These are phyloP conservation scores for Rachycentron canadum DNA, from an alignment of 2,797 vertebrate genomes.

Conservation along the genomic window DNA sequence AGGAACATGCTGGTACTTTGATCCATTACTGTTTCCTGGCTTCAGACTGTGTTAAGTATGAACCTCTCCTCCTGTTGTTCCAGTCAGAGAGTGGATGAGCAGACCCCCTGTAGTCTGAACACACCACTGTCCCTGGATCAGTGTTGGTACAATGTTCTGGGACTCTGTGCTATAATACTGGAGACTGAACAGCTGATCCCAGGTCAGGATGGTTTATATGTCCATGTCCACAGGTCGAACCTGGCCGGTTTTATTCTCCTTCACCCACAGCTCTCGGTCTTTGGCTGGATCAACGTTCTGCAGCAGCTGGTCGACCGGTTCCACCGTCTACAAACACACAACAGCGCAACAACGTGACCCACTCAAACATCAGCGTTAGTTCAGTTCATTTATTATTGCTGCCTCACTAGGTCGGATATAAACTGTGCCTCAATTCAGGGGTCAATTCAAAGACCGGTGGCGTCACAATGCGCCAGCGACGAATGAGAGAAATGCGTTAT, in stretches of 20 bases:
- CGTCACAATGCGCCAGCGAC: too few species aligned
- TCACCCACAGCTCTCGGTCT: constrained; percentile 99
- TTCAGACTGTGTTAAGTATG: constrained; percentile 21
- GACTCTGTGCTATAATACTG: constrained; percentile 39
- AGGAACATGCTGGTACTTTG: constrained; percentile 80
- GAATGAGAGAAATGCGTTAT: too few species aligned
- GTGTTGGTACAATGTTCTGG: constrained; percentile 41
- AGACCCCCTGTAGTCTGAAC: constrained; percentile 53
- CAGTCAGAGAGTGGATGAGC: constrained; percentile 47
- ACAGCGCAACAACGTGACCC: accelerated
- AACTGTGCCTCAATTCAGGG: too few species aligned
- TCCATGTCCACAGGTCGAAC: constrained; percentile 97
- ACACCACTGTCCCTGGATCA: constrained; percentile 63
- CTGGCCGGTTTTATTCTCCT: constrained; percentile 95
- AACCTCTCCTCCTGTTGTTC: constrained; percentile 27
- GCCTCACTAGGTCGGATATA: too few species aligned
- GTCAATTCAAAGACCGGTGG: too few species aligned
- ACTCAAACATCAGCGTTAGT: neutral
- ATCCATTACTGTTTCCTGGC: constrained; percentile 45
- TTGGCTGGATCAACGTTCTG: constrained; percentile 95
- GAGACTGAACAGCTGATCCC: constrained; percentile 45
- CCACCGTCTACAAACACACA: constrained; percentile 87
- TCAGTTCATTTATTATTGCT: too few species aligned
- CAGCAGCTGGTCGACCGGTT: constrained; percentile 96
- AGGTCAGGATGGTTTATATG: constrained; percentile 85